Conservation (phyloP, 92 coral and sea anemone genomes). For the Umimayanthus kanabou region DNA sequence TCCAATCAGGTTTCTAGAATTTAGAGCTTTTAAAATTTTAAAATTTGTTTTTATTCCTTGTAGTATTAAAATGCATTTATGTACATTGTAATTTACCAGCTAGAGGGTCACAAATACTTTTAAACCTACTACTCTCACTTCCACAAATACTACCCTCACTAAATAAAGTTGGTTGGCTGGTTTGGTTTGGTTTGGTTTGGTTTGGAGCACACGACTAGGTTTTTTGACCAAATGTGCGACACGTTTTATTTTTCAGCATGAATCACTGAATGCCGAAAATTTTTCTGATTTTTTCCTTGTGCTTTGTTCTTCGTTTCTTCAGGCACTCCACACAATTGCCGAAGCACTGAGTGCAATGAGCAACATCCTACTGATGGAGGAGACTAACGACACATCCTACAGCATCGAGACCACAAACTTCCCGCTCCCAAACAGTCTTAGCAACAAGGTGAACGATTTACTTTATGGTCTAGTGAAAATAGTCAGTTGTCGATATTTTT, state of each 20-base stretch:
- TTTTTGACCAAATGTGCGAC: background rate
- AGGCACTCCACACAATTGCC: constrained; percentile 92
- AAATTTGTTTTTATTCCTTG: too few species aligned
- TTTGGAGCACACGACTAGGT: background rate
- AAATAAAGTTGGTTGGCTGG: too few species aligned
- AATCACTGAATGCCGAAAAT: too few species aligned
- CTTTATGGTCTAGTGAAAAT: background rate
- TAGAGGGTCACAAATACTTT: too few species aligned
- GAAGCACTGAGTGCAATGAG: constrained; percentile 87
- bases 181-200: too few species aligned
- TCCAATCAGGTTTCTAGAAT: too few species aligned
- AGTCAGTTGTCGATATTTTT: too few species aligned
- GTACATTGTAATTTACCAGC: too few species aligned
- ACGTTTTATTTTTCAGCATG: background rate
- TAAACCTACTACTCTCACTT: too few species aligned
- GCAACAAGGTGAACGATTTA: constrained; percentile 72
- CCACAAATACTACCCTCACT: too few species aligned
- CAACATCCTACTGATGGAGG: constrained; percentile 71
- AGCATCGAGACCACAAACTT: constrained; percentile 77
- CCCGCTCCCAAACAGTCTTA: constrained; percentile 87
- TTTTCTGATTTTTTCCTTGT: background rate
- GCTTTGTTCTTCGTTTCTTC: background rate
- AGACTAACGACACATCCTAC: constrained; percentile 47
- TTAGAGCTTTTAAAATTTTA: too few species aligned
- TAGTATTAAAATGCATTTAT: too few species aligned